phyloP scores from a whole-genome alignment of 2,888 invertebrate species.

The Philopedon plagiatum region DNA sequence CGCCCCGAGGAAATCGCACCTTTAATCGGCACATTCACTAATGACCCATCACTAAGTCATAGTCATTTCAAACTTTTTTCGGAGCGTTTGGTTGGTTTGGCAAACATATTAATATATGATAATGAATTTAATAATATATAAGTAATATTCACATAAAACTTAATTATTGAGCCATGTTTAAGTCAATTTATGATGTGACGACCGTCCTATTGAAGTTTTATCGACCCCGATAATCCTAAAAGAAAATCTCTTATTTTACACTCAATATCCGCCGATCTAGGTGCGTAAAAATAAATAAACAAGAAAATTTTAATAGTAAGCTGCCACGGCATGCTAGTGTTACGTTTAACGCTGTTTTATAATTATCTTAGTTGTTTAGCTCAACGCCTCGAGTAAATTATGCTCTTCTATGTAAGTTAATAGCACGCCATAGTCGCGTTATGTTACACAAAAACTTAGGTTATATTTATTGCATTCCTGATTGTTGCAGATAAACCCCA shows the following conservation, averaged over 20 bases:
- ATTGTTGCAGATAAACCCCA: conserved; percentile 11
- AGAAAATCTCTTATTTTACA: background rate
- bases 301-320: background rate
- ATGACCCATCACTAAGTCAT: too few species aligned
- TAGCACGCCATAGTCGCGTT: conserved; percentile 5
- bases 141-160: too few species aligned
- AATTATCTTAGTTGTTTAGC: conserved; percentile 7
- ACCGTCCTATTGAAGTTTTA: background rate
- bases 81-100: too few species aligned
- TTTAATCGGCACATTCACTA: too few species aligned
- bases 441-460: conserved; percentile 10
- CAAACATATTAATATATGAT: too few species aligned
- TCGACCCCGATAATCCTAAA: background rate
- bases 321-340: background rate
- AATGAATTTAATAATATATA: too few species aligned
- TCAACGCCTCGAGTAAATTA: conserved; percentile 9
- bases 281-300: conserved; percentile 9
- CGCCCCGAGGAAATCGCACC: too few species aligned
- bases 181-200: too few species aligned
- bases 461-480: conserved; percentile 6
- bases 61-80: too few species aligned
- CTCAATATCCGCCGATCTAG: background rate
- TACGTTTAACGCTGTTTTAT: background rate
- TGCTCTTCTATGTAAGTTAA: conserved; percentile 1
- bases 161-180: too few species aligned